A percentile compares a stretch with the other conserved stretches of the same genome.
Evolutionary conservation across 2,113 vertebrate species (phyloP).

Genomic region (Corvus hawaiiensis): DNA sequence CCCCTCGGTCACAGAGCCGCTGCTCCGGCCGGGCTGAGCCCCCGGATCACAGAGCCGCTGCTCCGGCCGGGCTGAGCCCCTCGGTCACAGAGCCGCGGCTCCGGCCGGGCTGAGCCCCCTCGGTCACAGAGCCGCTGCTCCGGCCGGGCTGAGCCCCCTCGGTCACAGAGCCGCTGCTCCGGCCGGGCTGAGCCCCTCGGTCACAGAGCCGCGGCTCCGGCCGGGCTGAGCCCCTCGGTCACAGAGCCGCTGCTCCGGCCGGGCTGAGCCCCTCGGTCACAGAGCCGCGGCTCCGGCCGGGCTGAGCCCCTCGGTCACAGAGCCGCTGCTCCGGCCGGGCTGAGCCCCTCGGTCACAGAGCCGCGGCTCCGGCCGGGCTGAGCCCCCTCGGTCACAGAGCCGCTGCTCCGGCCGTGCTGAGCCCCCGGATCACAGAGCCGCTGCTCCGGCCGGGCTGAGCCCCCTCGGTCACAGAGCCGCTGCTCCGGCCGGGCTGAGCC

Average conservation of each 20-base stretch:
- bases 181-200: not conserved
- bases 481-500: no score
- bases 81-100: not conserved
- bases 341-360: not conserved
- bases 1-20: not conserved
- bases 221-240: not conserved
- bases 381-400: not conserved
- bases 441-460: not conserved
- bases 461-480: no score
- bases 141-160: not conserved
- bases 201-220: no score
- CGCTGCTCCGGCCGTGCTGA: not conserved
- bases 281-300: not conserved
- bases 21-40: not conserved
- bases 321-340: not conserved
- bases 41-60: not conserved
- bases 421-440: not conserved
- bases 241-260: not conserved
- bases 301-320: not conserved
- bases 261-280: fast-evolving
- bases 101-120: not conserved
- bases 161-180: no score
- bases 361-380: no score
- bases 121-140: not conserved
- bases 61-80: not conserved